phyloP scores from a whole-genome alignment of 2,113 vertebrate genomes.

The Ramphastos sulfuratus region DNA sequence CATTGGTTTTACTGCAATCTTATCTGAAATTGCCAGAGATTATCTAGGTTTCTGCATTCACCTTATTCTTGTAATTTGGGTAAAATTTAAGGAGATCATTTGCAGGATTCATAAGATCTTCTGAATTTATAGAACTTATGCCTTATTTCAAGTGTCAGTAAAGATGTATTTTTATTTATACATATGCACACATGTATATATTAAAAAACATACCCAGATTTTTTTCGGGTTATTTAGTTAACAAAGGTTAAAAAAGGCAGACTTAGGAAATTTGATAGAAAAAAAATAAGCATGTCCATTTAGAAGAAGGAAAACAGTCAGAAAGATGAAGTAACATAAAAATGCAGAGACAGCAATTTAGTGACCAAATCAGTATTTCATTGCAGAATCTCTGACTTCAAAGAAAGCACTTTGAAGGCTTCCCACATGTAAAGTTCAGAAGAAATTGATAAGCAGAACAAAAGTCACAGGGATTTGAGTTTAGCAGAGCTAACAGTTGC shows the following conservation, averaged over 20 bases:
- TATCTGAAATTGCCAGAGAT: not conserved
- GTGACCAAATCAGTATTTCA: slow-evolving; percentile 33
- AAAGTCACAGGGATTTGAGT: not conserved
- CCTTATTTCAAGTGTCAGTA: not conserved
- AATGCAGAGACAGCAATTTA: slow-evolving; percentile 18
- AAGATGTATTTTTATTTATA: not conserved
- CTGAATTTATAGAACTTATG: not conserved
- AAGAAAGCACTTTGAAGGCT: slow-evolving; percentile 31
- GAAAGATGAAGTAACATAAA: not conserved
- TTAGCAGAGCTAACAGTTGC: slow-evolving; percentile 33
- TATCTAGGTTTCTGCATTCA: not conserved
- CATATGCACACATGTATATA: accelerated
- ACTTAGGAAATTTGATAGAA: not conserved
- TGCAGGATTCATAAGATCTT: not conserved
- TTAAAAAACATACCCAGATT: not conserved
- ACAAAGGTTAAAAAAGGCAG: not conserved
- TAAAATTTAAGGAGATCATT: not conserved
- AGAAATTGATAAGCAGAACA: slow-evolving; percentile 7
- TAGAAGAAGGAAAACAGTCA: not conserved
- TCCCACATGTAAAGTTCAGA: slow-evolving; percentile 14
- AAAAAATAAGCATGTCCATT: not conserved
- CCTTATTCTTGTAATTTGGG: not conserved
- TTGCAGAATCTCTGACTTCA: slow-evolving; percentile 17
- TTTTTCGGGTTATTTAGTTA: not conserved
- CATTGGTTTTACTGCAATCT: not conserved